These are phyloP conservation scores for Phylloscopus trochilus DNA, from an alignment of 2,113 vertebrate species.

Conservation along the genomic window DNA sequence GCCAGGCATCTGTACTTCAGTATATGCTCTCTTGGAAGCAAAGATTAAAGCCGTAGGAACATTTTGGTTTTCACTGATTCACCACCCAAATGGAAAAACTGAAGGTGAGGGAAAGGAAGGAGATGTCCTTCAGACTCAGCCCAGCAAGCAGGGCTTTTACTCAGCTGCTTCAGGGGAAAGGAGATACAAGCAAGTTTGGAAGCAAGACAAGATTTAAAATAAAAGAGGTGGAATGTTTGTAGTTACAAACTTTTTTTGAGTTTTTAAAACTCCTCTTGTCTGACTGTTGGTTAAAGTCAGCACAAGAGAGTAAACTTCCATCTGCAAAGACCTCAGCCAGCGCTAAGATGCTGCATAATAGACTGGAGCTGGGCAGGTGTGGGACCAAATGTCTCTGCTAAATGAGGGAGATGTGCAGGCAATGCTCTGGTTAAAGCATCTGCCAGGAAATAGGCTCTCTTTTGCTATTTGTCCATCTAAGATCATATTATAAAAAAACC, in stretches of 20 bases:
- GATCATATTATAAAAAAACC: not conserved
- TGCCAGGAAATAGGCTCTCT: not conserved
- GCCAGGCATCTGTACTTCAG: not conserved
- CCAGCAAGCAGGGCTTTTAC: not conserved
- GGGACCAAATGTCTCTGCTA: constrained; percentile 11
- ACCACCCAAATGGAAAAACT: not conserved
- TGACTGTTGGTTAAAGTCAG: not conserved
- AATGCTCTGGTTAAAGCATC: not conserved
- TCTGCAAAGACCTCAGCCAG: not conserved
- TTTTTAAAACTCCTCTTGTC: not conserved
- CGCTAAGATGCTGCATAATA: not conserved
- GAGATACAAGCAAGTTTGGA: not conserved
- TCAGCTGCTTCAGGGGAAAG: not conserved
- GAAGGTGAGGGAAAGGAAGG: not conserved
- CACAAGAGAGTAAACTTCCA: not conserved
- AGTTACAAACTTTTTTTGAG: not conserved
- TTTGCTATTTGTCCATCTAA: not conserved
- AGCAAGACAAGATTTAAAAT: not conserved
- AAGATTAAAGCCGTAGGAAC: not conserved
- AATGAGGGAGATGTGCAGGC: not conserved
- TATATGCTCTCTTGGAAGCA: not conserved
- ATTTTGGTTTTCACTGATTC: not conserved
- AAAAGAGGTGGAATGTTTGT: not conserved
- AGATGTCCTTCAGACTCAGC: not conserved
- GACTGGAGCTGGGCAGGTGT: not conserved